Evolutionary conservation across 2,888 invertebrate species (phyloP), one percentile per base, ranked within the genome.

Genomic region (Drosophila quinaria): DNA sequence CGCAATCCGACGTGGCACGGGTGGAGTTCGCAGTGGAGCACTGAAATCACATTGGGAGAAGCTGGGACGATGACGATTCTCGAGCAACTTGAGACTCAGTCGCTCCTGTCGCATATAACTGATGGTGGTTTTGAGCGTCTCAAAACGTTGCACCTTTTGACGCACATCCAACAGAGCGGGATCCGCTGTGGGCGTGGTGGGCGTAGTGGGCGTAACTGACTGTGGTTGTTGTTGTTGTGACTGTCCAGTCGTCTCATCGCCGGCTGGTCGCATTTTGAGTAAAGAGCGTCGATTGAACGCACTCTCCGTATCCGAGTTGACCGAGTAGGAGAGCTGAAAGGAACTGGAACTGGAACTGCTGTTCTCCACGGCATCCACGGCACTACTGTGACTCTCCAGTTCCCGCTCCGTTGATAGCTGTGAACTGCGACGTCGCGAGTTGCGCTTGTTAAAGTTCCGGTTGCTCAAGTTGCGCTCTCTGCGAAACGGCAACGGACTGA

Each of bases 391-490:
- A 3, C 76, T 74, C 59, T 80, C 68, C 42, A 78, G 78, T 58
- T 80, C 68, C 42, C 78, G 78, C 52, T 79, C 80, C 46, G 29
- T 29, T 29, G 56, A 22, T 52, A 56, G 33, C 31, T 80, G 81
- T 44, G 68, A 81, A 72, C 83, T 69, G 54, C 90, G 90, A 5
- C 91, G 90, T 25, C 79, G 79, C 52, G 91, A 91, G 69, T 81
- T 83, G 29, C 90, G 87, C 22, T 90, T 90, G 56, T 86, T 77
- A 35, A 91, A 91, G 70, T 91, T 91, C 11, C 91, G 89, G 78
- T 91, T 91, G 55, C 91, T 91, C 46, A 91, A 79, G 70, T 91
- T 91, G 47, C 91, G 91, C 65, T 91, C 91, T 58, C 91, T 85
- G 2, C 91, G 91, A 74, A 91, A 91, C 33, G 90, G 90, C 80